Base-by-base conservation (phyloP, 2,888 invertebrate species). In the Timandra comae region DNA sequence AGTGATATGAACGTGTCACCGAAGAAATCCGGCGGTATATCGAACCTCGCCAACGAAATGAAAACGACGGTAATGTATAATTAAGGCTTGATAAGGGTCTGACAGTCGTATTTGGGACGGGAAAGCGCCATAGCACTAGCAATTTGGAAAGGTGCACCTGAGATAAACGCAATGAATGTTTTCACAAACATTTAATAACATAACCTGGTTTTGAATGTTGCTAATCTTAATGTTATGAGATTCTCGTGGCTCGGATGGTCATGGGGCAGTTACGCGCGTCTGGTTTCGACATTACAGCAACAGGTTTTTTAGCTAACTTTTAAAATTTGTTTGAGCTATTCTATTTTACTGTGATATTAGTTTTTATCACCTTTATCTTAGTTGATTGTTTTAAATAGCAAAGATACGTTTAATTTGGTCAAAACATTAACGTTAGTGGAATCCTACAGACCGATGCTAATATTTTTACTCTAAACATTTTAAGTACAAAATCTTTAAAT, bases 11-110 rank as follows among this genome's bases (percentile, higher is more conserved):
- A 43, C 62, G 53, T 59, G 62, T 63, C 61, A 60, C 62, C 61
- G 50, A 51, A 62, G 58, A 60, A 67, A 66, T 55, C 58, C 55
- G 55, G 59, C 56, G 46, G 24, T 59, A 67, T 64, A 65, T 60
- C 56, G 55, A 52, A 49, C 48, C 36, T 34, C 38, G 33, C 35
- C 52, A 62, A 63, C 65, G 56, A 71, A 81, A 80, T 77, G 74
- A 78, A 76, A 74, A 68, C 69, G 63, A 62, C 69, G 66, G 77
- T 78, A 80, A 79, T 81, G 76, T 80, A 81, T 81, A 82, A 82
- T 82, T 84, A 80, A 63, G 68, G 51, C 51, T 63, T 82, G 82
- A 84, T 72, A 71, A 73, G 82, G 82, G 82, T 84, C 72, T 69
- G 82, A 84, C 82, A 82, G 77, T 68, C 59, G 78, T 77, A 76